A percentile compares a stretch with the other conserved stretches of the same genome.
Evolutionary conservation across 2,888 invertebrate species (phyloP).

Genomic region (Drosophila bunnanda): DNA sequence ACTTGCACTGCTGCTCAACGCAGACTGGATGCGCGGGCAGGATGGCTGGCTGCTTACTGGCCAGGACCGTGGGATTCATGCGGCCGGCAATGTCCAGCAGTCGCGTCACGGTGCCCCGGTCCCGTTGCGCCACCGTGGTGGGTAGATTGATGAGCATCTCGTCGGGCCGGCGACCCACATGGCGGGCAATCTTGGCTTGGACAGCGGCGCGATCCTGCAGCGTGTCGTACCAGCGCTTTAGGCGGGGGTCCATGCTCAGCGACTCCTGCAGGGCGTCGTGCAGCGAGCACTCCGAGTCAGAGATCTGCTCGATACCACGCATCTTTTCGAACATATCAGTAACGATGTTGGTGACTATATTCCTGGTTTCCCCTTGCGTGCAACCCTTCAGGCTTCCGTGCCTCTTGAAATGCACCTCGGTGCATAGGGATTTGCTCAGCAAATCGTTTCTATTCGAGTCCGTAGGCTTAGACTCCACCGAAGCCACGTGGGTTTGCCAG

Average conservation of each 20-base stretch:
- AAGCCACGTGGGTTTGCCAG: background rate
- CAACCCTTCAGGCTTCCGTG: constrained; percentile 11
- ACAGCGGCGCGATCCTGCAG: constrained; percentile 61
- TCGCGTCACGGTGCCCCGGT: constrained; percentile 70
- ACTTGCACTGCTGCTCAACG: constrained; percentile 10
- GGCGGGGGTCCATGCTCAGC: constrained; percentile 69
- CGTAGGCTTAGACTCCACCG: no score
- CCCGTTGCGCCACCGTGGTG: constrained; percentile 63
- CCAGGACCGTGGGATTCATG: constrained; percentile 59
- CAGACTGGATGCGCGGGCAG: constrained; percentile 47
- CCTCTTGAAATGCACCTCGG: background rate
- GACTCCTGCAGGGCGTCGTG: constrained; percentile 16
- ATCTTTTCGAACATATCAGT: constrained; percentile 36
- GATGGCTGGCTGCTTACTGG: background rate
- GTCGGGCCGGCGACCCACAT: constrained; percentile 53
- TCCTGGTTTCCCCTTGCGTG: constrained; percentile 22
- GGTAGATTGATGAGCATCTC: constrained; percentile 74
- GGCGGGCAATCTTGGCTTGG: constrained; percentile 52
- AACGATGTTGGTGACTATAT: constrained; percentile 41
- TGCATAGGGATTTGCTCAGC: constrained; percentile 8
- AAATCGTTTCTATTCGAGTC: constrained; percentile 24
- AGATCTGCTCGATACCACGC: background rate
- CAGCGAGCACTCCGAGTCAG: constrained; percentile 36
- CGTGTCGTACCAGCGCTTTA: constrained; percentile 71
- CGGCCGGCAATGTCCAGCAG: constrained; percentile 73